Conservation (phyloP, 2,113 vertebrate species). For the Serilophus lunatus region DNA sequence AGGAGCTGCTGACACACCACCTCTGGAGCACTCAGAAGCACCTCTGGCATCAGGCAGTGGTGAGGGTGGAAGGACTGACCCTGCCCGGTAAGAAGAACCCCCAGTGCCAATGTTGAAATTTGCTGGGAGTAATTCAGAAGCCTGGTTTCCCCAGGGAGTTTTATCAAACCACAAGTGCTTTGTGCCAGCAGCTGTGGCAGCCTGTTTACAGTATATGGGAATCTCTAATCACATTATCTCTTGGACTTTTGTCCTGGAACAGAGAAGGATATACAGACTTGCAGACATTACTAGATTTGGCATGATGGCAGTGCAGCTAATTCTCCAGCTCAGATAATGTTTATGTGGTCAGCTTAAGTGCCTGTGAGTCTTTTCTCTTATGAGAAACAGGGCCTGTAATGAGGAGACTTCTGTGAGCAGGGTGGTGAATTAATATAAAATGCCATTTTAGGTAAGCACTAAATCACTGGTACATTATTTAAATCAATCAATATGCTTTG, state of each 20-base stretch:
- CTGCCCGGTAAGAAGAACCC: slow-evolving; percentile 73
- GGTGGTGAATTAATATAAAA: background rate
- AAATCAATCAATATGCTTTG: background rate
- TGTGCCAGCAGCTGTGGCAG: background rate
- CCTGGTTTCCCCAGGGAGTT: background rate
- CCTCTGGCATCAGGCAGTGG: slow-evolving; percentile 56
- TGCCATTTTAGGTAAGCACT: background rate
- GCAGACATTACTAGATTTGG: background rate
- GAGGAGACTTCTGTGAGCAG: background rate
- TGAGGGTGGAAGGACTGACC: slow-evolving; percentile 30
- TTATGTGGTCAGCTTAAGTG: slow-evolving; percentile 44
- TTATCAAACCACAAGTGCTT: background rate
- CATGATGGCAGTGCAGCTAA: background rate
- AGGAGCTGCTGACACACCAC: background rate
- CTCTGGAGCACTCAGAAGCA: background rate
- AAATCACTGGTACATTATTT: background rate
- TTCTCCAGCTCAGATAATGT: slow-evolving; percentile 2
- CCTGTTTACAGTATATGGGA: background rate
- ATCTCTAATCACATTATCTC: background rate
- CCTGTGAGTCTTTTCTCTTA: background rate
- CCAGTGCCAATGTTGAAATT: background rate
- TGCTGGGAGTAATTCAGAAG: background rate
- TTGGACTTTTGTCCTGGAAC: background rate
- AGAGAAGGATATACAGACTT: background rate
- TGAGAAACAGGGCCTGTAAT: background rate